Percentiles rank a stretch among this genome's conserved stretches.
Conservation (phyloP, 2,888 invertebrate species). For the Cantharis lateralis region DNA sequence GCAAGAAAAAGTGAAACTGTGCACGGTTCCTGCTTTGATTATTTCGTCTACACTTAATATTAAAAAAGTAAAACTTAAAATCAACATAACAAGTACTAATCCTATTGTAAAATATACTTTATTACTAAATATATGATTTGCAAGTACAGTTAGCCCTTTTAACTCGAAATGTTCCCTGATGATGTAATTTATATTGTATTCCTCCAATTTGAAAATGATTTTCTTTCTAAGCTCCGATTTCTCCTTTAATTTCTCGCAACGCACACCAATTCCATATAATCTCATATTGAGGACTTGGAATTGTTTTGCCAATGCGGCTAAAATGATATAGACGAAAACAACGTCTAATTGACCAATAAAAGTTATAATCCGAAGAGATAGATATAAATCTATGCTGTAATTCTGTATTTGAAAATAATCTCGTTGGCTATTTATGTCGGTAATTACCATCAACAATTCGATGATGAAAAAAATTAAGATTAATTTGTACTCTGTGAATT, state of each 20-base stretch:
- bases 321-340: not conserved
- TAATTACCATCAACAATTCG: not conserved
- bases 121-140: not conserved
- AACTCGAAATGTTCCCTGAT: not conserved
- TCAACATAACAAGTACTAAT: not conserved
- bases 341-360: not conserved
- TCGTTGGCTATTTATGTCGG: not conserved
- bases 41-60: too few relatives aligned
- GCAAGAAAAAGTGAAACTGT: too few relatives aligned
- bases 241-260: not conserved
- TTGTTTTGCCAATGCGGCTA: not conserved
- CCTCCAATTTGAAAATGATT: too few relatives aligned
- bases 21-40: too few relatives aligned
- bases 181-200: too few relatives aligned
- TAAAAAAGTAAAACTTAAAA: too few relatives aligned
- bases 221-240: not conserved
- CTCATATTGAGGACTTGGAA: not conserved
- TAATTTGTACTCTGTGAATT: too few relatives aligned
- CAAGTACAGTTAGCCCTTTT: not conserved
- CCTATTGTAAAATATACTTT: not conserved
- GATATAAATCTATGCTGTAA: not conserved
- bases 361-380: not conserved
- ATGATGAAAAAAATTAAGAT: not conserved
- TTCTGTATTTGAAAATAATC: not conserved
- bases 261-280: not conserved